Percentiles rank a stretch among this genome's conserved stretches.
phyloP scores from a whole-genome alignment of 2,113 vertebrate genomes.

The Antidorcas marsupialis region DNA sequence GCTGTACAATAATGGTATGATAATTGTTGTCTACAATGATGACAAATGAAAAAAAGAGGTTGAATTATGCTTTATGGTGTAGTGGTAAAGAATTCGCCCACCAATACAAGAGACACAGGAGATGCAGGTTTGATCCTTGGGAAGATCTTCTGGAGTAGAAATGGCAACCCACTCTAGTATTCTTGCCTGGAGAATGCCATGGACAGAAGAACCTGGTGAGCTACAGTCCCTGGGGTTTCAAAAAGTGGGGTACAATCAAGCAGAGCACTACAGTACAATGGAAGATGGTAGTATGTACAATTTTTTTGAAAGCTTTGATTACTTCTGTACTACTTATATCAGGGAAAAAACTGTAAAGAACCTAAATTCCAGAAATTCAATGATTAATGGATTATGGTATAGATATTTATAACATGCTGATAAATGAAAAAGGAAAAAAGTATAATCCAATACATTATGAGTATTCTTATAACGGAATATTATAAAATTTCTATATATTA shows the following conservation, averaged over 20 bases:
- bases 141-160: not conserved
- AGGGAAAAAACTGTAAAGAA: conserved; percentile 6
- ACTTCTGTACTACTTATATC: not conserved
- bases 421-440: not conserved
- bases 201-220: not conserved
- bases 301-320: not conserved
- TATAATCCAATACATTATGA: not conserved
- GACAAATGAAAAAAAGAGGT: not conserved
- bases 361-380: conserved; percentile 10
- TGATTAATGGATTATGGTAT: not conserved
- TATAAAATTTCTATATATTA: not conserved
- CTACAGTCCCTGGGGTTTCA: not conserved
- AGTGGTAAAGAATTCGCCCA: not conserved
- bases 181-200: not conserved
- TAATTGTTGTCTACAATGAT: not conserved
- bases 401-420: not conserved
- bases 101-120: not conserved
- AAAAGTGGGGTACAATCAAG: not conserved
- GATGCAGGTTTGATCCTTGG: not conserved
- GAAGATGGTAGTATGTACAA: not conserved
- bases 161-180: not conserved
- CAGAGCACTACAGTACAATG: not conserved
- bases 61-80: not conserved
- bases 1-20: not conserved
- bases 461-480: not conserved